Conservation (phyloP, 2,888 invertebrate genomes). For the Acleris laterana region DNA sequence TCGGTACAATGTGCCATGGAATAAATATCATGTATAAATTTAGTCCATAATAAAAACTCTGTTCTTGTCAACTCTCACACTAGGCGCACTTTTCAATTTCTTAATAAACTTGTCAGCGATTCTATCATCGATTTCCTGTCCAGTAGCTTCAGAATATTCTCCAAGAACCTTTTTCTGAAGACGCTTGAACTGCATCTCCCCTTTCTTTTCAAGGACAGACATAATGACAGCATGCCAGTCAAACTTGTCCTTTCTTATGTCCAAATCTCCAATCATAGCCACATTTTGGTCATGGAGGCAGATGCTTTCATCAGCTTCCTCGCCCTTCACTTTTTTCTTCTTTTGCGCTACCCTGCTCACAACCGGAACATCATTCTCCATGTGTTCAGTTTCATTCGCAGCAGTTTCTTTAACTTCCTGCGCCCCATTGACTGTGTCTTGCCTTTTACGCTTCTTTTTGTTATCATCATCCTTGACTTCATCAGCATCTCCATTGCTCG, state of each 20-base stretch:
- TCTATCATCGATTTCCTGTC: constrained; percentile 84
- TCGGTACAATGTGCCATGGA: not conserved
- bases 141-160: constrained; percentile 84
- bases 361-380: constrained; percentile 48
- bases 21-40: constrained; percentile 17
- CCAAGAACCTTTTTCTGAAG: constrained; percentile 90
- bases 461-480: constrained; percentile 41
- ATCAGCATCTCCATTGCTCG: constrained; percentile 52
- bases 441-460: constrained; percentile 72
- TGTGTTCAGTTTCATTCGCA: constrained; percentile 46
- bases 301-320: constrained; percentile 64
- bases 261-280: constrained; percentile 67
- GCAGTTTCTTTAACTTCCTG: constrained; percentile 47
- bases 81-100: constrained; percentile 87
- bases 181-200: constrained; percentile 88
- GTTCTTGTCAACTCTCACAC: constrained; percentile 86
- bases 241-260: constrained; percentile 65
- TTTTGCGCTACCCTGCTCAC: constrained; percentile 57
- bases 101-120: constrained; percentile 89
- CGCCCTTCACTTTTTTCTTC: constrained; percentile 69
- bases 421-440: constrained; percentile 67
- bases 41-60: constrained; percentile 76
- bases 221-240: constrained; percentile 80
- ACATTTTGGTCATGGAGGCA: constrained; percentile 78
- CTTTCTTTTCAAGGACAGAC: constrained; percentile 78